Base-by-base conservation (phyloP, 2,113 vertebrate species). In the Coregonus clupeaformis region DNA sequence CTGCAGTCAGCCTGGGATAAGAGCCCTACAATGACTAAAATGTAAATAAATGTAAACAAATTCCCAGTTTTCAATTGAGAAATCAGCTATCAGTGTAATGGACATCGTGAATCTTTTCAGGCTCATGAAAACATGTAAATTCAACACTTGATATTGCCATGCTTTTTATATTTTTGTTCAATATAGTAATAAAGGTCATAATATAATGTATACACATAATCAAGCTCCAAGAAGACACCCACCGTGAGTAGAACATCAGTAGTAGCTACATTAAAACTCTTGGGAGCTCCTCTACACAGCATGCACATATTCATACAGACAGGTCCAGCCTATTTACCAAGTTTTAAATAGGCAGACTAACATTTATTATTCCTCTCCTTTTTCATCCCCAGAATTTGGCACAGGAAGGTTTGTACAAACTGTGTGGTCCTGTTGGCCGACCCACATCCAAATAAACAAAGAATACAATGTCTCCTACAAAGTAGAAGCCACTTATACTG, bases 371-470 rank as follows among this genome's bases (percentile, higher is more conserved):
- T 65, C 25, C 14, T 30, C 13, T 16, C 2, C 4, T 16, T 65
- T 30, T 65, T 29, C 30, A 65, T 25, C 27, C 63, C 36, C 20
- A 2, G 66, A 32, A 68, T 42, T 68, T 32, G 32, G 32, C 66
- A 22, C 66, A 68, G 32, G 6, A 68, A 24, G 66, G 29, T 66
- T 68, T 68, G 66, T 42, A n/a, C 66, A 45, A 68, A 68, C 66
- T n/a, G 3, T 32, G 3, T 20, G 18, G 29, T 68, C 63, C 66
- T 42, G 66, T 42, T 20, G 3, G 66, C 45, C 7, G 20, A 68
- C 25, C 63, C 63, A 1, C 27, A 27, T 27, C 5, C 24, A 68
- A 68, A 68, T 20, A 68, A 68, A 68, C 18, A 65, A 6, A 63
- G 22, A 22, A 63, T 63, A 63, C 24, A 63, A 63, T 63, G 60